Evolutionary conservation across 2,797 vertebrate genomes (phyloP).

Genomic region (Esox lucius): DNA sequence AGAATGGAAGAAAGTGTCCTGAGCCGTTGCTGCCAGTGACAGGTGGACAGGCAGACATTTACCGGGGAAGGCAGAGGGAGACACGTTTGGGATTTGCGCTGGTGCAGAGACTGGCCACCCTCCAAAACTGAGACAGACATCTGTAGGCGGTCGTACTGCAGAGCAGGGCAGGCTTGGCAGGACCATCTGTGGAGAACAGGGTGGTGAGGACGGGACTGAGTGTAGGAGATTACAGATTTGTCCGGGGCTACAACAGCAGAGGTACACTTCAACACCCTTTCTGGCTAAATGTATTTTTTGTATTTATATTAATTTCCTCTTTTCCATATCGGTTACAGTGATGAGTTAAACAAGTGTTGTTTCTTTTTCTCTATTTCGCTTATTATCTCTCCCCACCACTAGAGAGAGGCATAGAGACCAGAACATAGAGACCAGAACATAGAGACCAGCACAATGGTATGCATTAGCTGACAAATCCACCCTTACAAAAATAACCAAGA

Average conservation of each 20-base stretch:
- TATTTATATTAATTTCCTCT: neutral
- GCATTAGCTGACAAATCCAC: neutral
- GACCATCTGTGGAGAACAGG: constrained; percentile 4
- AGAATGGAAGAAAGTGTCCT: neutral
- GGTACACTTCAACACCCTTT: neutral
- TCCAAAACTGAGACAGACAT: constrained; percentile 26
- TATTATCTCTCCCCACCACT: neutral
- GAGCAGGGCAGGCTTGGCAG: neutral
- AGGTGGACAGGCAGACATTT: neutral
- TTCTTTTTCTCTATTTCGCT: constrained; percentile 7
- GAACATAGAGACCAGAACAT: too few species aligned
- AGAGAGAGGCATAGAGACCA: neutral
- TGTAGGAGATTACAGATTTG: neutral
- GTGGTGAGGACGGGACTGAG: neutral
- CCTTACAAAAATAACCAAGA: neutral
- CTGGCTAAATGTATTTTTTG: too few species aligned
- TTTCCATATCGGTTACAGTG: neutral
- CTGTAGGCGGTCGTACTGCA: constrained; percentile 26
- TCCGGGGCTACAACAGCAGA: neutral
- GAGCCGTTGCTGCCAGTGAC: neutral
- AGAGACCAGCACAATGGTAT: too few species aligned
- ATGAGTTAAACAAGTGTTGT: neutral
- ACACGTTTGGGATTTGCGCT: constrained; percentile 1
- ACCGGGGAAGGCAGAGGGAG: neutral
- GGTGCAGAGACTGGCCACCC: constrained; percentile 20